Percentiles rank a stretch among this genome's conserved stretches.
These are phyloP conservation scores for Hemithea aestivaria DNA, from an alignment of 2,888 invertebrate genomes.

Conservation along the genomic window DNA sequence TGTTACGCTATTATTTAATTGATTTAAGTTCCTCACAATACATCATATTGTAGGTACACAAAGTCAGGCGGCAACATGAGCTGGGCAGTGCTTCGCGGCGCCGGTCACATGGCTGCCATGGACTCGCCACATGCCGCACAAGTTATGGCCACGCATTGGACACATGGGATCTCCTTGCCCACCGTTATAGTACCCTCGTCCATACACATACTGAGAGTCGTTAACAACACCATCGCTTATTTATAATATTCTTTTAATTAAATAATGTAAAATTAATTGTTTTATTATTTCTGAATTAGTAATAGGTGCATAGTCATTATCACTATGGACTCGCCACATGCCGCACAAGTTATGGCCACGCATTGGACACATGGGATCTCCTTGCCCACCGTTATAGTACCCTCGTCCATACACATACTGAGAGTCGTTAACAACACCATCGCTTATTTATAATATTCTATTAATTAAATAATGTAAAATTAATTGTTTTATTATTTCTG, in stretches of 20 bases:
- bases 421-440: constrained; percentile 22
- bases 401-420: constrained; percentile 25
- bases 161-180: constrained; percentile 41
- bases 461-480: constrained; percentile 1
- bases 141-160: constrained; percentile 78
- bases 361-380: constrained; percentile 66
- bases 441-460: constrained; percentile 6
- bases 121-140: constrained; percentile 78
- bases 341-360: constrained; percentile 73
- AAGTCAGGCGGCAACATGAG: constrained; percentile 75
- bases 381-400: constrained; percentile 26
- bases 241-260: constrained; percentile 5
- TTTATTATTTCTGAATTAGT: not conserved
- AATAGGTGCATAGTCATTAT: too few relatives aligned
- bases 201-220: constrained; percentile 26
- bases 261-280: not conserved
- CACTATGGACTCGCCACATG: constrained; percentile 78
- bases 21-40: too few relatives aligned
- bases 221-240: constrained; percentile 17
- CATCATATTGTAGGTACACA: constrained; percentile 76
- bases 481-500: not conserved
- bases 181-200: constrained; percentile 15
- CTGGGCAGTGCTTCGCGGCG: constrained; percentile 78
- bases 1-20: too few relatives aligned
- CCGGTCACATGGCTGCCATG: constrained; percentile 82